These are phyloP conservation scores for Xanthorhoe spadicearia DNA, from an alignment of 2,888 invertebrate species.

Conservation along the genomic window DNA sequence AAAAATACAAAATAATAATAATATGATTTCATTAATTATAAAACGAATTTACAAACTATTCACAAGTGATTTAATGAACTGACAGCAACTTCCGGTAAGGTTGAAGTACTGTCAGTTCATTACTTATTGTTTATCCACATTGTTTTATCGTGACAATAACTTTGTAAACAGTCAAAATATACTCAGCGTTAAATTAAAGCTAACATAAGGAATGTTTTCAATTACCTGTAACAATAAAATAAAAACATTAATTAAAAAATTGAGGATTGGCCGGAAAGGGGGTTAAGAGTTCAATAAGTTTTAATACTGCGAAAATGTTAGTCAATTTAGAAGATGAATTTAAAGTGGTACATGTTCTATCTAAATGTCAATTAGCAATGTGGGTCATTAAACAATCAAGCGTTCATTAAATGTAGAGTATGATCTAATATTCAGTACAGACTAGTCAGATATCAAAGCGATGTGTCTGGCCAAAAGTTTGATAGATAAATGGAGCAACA, in stretches of 20 bases:
- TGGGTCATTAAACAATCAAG: slow-evolving; percentile 50
- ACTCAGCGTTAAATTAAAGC: too few species aligned
- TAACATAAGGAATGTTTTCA: slow-evolving; percentile 6
- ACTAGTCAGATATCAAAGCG: slow-evolving; percentile 9
- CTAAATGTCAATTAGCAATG: slow-evolving; percentile 49
- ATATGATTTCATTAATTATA: too few species aligned
- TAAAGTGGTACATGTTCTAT: slow-evolving; percentile 44
- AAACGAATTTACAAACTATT: too few species aligned
- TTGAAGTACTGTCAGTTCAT: too few species aligned
- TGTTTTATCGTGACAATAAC: too few species aligned
- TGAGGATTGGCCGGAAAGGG: not conserved
- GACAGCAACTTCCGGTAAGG: too few species aligned
- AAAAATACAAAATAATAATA: too few species aligned
- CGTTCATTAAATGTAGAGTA: slow-evolving; percentile 40
- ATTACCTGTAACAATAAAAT: slow-evolving; percentile 51
- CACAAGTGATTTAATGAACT: too few species aligned
- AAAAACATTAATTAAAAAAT: not conserved
- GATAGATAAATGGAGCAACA: not conserved
- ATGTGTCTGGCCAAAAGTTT: not conserved
- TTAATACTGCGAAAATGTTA: slow-evolving; percentile 8
- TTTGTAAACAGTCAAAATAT: too few species aligned
- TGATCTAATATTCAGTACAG: slow-evolving; percentile 32
- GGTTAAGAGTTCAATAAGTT: not conserved
- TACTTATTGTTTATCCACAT: too few species aligned
- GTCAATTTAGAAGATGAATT: slow-evolving; percentile 15